Evolutionary conservation across 2,797 vertebrate genomes (phyloP).

Genomic region (Lacerta agilis): DNA sequence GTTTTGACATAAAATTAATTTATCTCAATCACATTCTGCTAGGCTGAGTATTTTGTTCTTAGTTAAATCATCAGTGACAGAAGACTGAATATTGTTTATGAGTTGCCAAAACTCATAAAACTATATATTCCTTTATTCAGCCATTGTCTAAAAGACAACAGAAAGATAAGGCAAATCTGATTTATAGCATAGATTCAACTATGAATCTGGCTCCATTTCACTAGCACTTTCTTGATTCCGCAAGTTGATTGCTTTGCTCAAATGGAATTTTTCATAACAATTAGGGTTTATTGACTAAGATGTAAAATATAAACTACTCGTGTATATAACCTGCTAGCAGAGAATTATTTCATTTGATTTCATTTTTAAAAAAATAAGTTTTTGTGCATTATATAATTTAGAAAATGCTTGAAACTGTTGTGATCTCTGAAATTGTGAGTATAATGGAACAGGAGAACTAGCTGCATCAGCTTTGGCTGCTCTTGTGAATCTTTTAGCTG

Average conservation of each 20-base stretch:
- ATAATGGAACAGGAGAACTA: background rate
- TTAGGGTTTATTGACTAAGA: background rate
- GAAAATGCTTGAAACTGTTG: background rate
- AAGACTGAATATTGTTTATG: conserved; percentile 10
- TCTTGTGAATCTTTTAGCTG: conserved; percentile 4
- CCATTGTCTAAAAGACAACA: conserved; percentile 8
- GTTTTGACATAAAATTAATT: conserved; percentile 29
- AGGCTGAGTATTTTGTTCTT: conserved; percentile 1
- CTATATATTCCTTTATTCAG: background rate
- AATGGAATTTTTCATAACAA: background rate
- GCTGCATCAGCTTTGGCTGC: background rate
- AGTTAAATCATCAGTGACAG: conserved; percentile 14
- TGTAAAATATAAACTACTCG: background rate
- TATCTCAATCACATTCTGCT: conserved; percentile 34
- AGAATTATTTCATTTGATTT: background rate
- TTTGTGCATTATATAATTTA: background rate
- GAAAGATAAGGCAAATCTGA: background rate
- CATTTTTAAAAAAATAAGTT: background rate
- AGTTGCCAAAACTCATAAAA: background rate
- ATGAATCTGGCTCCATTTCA: background rate
- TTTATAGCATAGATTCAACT: background rate
- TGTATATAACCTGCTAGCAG: background rate
- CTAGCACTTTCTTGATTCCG: background rate
- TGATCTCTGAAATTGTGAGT: background rate
- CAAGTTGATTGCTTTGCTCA: background rate